Evolutionary conservation across 2,797 vertebrate genomes (phyloP).

Genomic region (Ptychobarbus kaznakovi): DNA sequence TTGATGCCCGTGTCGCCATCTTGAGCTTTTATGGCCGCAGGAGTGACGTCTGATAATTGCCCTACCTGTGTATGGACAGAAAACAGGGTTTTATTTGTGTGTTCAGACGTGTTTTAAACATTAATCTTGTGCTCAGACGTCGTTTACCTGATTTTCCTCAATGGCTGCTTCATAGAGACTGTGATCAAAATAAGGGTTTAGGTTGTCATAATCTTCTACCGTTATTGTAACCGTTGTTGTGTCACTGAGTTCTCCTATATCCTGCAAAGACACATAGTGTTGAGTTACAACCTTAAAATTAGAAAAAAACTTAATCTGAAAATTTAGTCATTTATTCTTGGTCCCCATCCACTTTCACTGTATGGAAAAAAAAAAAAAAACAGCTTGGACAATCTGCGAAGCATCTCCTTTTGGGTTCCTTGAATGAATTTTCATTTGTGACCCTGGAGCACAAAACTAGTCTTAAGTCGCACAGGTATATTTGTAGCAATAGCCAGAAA

Average conservation of each 20-base stretch:
- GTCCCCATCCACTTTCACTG: not conserved
- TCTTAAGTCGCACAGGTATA: too few relatives aligned
- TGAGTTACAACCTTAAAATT: not conserved
- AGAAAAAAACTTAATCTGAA: not conserved
- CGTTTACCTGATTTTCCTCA: constrained; percentile 74
- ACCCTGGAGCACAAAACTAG: too few relatives aligned
- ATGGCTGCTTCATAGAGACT: constrained; percentile 72
- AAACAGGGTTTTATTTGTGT: not conserved
- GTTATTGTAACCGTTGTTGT: constrained; percentile 66
- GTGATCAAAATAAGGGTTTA: constrained; percentile 80
- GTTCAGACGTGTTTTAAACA: not conserved
- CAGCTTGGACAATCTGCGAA: constrained; percentile 1
- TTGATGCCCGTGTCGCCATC: constrained; percentile 84
- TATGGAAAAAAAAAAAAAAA: not conserved
- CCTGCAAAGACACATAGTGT: constrained; percentile 66
- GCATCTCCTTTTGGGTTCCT: not conserved
- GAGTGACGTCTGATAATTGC: constrained; percentile 63
- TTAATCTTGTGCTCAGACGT: not conserved
- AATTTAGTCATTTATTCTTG: not conserved
- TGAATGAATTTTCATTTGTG: not conserved
- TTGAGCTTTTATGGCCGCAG: constrained; percentile 77
- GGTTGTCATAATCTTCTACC: constrained; percentile 77
- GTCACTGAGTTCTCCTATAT: constrained; percentile 60
- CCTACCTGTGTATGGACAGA: constrained; percentile 65
- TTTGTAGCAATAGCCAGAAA: too few relatives aligned